Evolutionary conservation across 1,140 invertebrate species (phyloP), one percentile per base, ranked within the genome.

Genomic region (Hetaerina americana): DNA sequence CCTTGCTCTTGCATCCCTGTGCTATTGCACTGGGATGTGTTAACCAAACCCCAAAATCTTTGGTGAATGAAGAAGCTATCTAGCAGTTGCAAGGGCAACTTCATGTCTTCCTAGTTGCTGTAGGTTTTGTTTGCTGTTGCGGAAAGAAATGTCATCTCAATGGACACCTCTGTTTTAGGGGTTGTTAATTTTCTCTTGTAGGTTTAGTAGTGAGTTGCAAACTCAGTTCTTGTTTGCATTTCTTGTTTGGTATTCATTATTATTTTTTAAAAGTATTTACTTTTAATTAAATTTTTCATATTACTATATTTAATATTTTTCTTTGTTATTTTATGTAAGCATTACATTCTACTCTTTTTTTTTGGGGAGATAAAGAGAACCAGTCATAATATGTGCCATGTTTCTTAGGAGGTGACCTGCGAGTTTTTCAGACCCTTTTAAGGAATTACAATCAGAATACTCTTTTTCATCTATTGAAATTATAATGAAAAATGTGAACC

Each of bases 61-160:
- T 73, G 71, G 49, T 28, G 27, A 26, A 31, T 22, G 26, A 28
- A 27, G 24, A 66, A 57, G 26, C 70, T 27, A 71, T 31, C 27
- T 73, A 28, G 27, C 27, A 68, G 66, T 71, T 71, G 66, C 40
- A 68, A 40, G 70, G 67, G 67, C 66, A 70, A 29, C 72, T 71
- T 66, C 68, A 72, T 73, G 74, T 74, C 74, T 74, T 74, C 74
- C 74, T 74, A 74, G 74, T 74, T 74, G 74, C 74, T 73, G 31
- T 57, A 57, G 40, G 22, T 57, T 57, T 57, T 57, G 40, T 57
- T 57, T 57, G 40, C 40, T 57, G 40, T 57, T 57, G 40, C 40
- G 22, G 40, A 57, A 57, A 57, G 40, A 57, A 57, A 57, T 12
- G 40, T 57, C 40, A 57, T 57, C 40, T 57, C 40, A 57, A 18